Evolutionary conservation across 2,888 invertebrate genomes (phyloP).

Genomic region (Drosophila falleni): DNA sequence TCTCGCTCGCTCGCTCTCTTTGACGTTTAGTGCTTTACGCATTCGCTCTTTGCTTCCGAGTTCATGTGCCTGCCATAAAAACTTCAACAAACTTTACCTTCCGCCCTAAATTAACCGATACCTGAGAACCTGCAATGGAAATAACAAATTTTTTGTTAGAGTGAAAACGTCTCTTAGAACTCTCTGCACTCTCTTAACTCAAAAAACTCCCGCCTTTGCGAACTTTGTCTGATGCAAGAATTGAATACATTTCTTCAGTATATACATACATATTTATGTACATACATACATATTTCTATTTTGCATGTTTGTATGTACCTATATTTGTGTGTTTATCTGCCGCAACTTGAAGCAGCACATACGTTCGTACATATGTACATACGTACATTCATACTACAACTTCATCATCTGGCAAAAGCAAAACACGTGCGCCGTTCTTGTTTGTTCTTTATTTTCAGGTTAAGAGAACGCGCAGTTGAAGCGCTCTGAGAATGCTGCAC

Average conservation of each 20-base stretch:
- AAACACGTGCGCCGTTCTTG: slow-evolving; percentile 19
- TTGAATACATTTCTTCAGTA: slow-evolving; percentile 53
- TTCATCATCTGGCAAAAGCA: slow-evolving; percentile 10
- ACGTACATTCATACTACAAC: neutral
- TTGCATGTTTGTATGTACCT: neutral
- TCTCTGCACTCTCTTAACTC: slow-evolving; percentile 6
- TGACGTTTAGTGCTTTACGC: slow-evolving; percentile 39
- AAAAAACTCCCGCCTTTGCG: slow-evolving; percentile 9
- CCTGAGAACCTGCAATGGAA: slow-evolving; percentile 31
- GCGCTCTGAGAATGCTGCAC: neutral
- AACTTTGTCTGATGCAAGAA: slow-evolving; percentile 67
- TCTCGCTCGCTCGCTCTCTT: slow-evolving; percentile 16
- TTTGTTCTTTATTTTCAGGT: slow-evolving; percentile 6
- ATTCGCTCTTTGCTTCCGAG: slow-evolving; percentile 43
- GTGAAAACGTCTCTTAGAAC: neutral
- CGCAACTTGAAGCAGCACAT: neutral
- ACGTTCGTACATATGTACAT: too few relatives aligned
- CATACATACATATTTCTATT: neutral
- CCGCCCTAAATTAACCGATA: slow-evolving; percentile 15
- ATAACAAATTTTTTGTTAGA: neutral
- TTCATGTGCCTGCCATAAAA: slow-evolving; percentile 11
- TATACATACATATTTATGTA: too few relatives aligned
- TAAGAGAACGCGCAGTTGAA: slow-evolving; percentile 20
- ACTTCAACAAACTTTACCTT: slow-evolving; percentile 27
- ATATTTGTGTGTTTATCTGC: neutral